Evolutionary conservation across 2,113 vertebrate species (phyloP), one percentile per base, ranked within the genome.

Genomic region (Cercocebus atys): DNA sequence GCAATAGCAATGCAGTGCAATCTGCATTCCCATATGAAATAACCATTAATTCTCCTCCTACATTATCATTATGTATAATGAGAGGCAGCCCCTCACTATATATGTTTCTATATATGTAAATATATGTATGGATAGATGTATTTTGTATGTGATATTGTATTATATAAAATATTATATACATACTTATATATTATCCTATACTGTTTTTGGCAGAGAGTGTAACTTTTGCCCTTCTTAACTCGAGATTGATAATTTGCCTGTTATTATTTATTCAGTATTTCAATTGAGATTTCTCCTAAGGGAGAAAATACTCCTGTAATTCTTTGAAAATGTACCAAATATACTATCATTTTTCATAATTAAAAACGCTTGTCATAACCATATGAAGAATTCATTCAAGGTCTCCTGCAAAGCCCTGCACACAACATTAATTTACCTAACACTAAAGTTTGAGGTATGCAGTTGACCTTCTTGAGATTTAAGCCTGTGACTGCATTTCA

Each of bases 321-420:
- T 87, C 32, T 40, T 45, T 95, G 23, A 83, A 94, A 85, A 83
- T 16, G 1, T 64, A 70, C 22, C 38, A 86, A 87, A 81, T 22
- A 3, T 68, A 78, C 25, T 38, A 84, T 80, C 79, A 87, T 95
- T 94, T 94, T 94, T 75, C 66, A 90, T 66, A 83, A 61, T 43
- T 85, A 30, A 40, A 94, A 38, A 81, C 23, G 61, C 27, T 76
- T 80, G 35, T 59, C 76, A 94, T n/a, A 79, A 17, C 8, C 52
- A 25, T 82, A 57, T 86, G 27, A 91, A 70, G 17, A 94, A 88
- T 38, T 64, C 45, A 90, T 75, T 90, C 18, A 43, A 86, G 79
- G 61, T 61, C 30, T 87, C 45, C 35, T 35, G 75, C 8, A 76
- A 80, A 93, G 17, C 20, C 52, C 64, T 59, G 16, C 9, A 90